Evolutionary conservation across 2,113 vertebrate genomes (phyloP), one percentile per base, ranked within the genome.

Genomic region (Tautogolabrus adspersus): DNA sequence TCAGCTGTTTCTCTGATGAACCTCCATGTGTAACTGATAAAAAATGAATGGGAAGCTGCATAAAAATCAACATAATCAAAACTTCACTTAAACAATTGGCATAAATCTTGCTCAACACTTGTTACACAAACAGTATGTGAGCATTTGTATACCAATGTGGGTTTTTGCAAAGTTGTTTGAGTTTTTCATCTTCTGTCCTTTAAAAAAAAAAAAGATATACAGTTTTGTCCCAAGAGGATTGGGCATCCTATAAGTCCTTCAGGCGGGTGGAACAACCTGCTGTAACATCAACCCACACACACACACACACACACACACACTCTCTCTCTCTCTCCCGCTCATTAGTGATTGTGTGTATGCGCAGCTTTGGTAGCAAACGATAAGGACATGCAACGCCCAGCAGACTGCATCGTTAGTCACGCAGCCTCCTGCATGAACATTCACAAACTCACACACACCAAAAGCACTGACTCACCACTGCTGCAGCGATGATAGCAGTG

Each of bases 331-430:
- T 1, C 26, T 21, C 42, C 37, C 76, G 94, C 97, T 98, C 97
- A 98, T 98, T 98, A 98, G 94, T 56, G 46, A 98, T 98, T 98
- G 97, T 99, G 96, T 97, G 94, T 96, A 98, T 98, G 96, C 96
- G 94, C 96, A 96, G 97, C 96, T 95, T 96, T 95, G 95, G 95
- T 94, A 93, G 95, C 92, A 93, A 96, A 96, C 94, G 96, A 98
- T 99, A 98, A 98, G 96, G 94, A 94, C 95, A 94, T 95, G 96
- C 96, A 94, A 95, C 94, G 95, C 97, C 97, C 97, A 97, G 96
- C 96, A 96, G 97, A 96, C 96, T 96, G 96, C 96, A 96, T 95
- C 97, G 96, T 98, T 99, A 97, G 97, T 98, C 96, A 97, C 96
- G 95, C 96, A 96, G 94, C 93, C 95, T 83, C 80, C 76, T 73